Conservation (phyloP, 1,140 invertebrate genomes). For the Meloidogyne chitwoodi region DNA sequence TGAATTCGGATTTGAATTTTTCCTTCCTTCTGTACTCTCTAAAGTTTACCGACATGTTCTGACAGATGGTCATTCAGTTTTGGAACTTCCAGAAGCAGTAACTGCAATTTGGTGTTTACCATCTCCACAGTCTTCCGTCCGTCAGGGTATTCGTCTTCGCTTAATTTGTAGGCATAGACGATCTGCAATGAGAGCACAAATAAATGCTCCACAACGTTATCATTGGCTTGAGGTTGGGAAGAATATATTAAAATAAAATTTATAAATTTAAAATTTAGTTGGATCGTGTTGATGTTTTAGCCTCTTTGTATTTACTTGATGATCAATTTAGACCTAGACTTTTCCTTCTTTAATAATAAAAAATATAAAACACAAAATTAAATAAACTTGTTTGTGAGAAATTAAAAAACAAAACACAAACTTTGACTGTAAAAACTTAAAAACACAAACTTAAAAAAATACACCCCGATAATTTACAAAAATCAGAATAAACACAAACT, state of each 20-base stretch:
- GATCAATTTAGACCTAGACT: constrained; percentile 33
- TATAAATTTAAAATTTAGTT: not conserved
- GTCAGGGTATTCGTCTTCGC: constrained; percentile 52
- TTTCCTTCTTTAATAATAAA: constrained; percentile 24
- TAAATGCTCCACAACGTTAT: constrained; percentile 15
- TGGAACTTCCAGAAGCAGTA: constrained; percentile 49
- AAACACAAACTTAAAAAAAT: no score
- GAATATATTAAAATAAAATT: not conserved
- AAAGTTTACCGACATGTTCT: constrained; percentile 59
- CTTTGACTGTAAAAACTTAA: not conserved
- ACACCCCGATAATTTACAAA: no score
- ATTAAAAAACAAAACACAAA: constrained; percentile 11
- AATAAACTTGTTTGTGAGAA: not conserved
- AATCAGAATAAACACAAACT: no score
- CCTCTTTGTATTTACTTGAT: constrained; percentile 26
- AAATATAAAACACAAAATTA: not conserved
- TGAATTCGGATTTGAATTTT: constrained; percentile 59
- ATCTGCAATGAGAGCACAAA: constrained; percentile 32
- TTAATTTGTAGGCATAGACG: constrained; percentile 52
- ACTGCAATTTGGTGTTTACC: constrained; percentile 47
- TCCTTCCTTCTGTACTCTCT: constrained; percentile 56
- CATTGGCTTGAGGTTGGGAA: constrained; percentile 13
- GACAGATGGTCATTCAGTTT: constrained; percentile 48
- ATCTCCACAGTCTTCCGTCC: constrained; percentile 49
- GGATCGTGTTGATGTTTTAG: constrained; percentile 24